Conservation (phyloP, 2,113 vertebrate species). For the Perognathus longimembris region DNA sequence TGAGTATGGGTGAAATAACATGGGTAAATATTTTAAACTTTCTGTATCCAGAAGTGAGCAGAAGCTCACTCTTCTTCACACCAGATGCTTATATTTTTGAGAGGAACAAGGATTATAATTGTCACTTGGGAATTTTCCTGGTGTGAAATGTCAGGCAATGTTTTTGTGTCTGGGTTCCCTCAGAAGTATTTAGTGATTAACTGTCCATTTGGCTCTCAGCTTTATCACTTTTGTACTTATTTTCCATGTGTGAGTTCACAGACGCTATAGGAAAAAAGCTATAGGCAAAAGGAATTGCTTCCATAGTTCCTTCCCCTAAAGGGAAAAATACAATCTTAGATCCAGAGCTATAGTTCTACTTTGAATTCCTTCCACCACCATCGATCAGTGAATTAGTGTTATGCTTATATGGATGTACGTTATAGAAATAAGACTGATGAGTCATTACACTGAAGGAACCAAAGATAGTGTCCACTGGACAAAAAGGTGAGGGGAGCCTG, state of each 20-base stretch:
- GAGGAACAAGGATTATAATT: not conserved
- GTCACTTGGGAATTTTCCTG: not conserved
- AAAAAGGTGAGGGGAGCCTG: not conserved
- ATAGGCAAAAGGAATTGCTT: not conserved
- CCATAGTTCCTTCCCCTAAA: not conserved
- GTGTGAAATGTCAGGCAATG: not conserved
- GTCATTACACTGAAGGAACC: not conserved
- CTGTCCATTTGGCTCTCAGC: conserved; percentile 19
- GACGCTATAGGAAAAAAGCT: not conserved
- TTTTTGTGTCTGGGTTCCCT: not conserved
- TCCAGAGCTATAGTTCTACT: not conserved
- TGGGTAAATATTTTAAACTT: not conserved
- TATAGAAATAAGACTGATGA: not conserved
- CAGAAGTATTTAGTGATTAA: not conserved
- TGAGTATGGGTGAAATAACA: conserved; percentile 1
- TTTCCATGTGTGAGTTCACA: not conserved
- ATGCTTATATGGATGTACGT: not conserved
- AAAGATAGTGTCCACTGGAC: not conserved
- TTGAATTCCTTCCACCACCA: not conserved
- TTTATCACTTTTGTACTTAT: not conserved
- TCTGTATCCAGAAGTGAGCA: conserved; percentile 10
- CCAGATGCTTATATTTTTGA: conserved; percentile 41
- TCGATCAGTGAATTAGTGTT: not conserved
- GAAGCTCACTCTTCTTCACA: not conserved
- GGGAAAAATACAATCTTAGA: not conserved